phyloP scores from a whole-genome alignment of 2,113 vertebrate species.

The Nothobranchius kuhntae region DNA sequence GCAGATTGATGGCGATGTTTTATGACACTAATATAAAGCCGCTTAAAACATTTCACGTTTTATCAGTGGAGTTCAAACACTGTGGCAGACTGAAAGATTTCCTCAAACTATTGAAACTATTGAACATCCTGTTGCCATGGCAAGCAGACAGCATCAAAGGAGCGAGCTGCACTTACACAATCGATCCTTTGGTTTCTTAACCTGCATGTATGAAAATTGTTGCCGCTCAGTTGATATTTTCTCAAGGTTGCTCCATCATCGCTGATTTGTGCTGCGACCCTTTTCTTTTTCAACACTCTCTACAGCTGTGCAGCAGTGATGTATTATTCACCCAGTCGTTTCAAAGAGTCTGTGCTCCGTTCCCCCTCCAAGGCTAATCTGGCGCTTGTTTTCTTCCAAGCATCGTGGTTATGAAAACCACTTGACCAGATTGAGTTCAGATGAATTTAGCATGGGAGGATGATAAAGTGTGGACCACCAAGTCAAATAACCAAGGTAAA shows the following conservation, averaged over 20 bases:
- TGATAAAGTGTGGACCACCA: slow-evolving; percentile 74
- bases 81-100: slow-evolving; percentile 32
- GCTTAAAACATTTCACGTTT: slow-evolving; percentile 43
- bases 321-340: slow-evolving; percentile 55
- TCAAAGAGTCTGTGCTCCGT: slow-evolving; percentile 37
- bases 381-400: slow-evolving; percentile 49
- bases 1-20: slow-evolving; percentile 34
- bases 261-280: slow-evolving; percentile 29
- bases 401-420: slow-evolving; percentile 60
- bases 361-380: slow-evolving; percentile 52
- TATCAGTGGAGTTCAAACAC: slow-evolving; percentile 26
- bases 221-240: slow-evolving; percentile 35
- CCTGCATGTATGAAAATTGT: slow-evolving; percentile 40
- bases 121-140: slow-evolving; percentile 62
- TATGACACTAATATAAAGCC: slow-evolving; percentile 22
- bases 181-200: slow-evolving; percentile 42
- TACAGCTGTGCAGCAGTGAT: slow-evolving; percentile 46
- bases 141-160: slow-evolving; percentile 35
- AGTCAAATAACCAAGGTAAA: slow-evolving; percentile 72
- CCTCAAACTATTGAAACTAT: slow-evolving; percentile 19
- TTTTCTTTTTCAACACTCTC: slow-evolving; percentile 34
- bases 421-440: slow-evolving; percentile 72
- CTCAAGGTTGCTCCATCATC: slow-evolving; percentile 61
- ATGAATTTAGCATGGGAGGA: slow-evolving; percentile 56
- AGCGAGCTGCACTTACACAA: slow-evolving; percentile 37